These are phyloP conservation scores for Chionomys nivalis DNA, from an alignment of 2,113 vertebrate genomes.

Conservation along the genomic window DNA sequence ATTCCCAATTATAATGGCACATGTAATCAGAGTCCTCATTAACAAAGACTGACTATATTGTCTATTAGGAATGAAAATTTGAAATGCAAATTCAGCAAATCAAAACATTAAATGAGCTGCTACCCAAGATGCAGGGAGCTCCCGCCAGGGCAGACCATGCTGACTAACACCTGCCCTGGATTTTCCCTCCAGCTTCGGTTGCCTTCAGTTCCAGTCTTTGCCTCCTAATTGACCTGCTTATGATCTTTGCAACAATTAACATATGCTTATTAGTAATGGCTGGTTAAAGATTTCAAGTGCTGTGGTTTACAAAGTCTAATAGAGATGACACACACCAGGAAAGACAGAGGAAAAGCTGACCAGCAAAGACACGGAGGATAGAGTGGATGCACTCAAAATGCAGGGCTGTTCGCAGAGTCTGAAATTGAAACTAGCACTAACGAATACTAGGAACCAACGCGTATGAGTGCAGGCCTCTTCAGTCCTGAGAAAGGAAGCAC, in stretches of 20 bases:
- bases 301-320: slow-evolving; percentile 90
- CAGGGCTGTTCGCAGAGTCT: slow-evolving; percentile 82
- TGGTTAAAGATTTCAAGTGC: slow-evolving; percentile 94
- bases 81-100: slow-evolving; percentile 93
- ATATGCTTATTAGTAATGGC: slow-evolving; percentile 97
- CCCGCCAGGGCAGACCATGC: slow-evolving; percentile 87
- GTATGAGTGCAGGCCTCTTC: slow-evolving; percentile 66
- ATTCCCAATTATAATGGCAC: slow-evolving; percentile 91
- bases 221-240: slow-evolving; percentile 95
- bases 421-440: slow-evolving; percentile 79
- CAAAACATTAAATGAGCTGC: slow-evolving; percentile 91
- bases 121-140: slow-evolving; percentile 87
- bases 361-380: slow-evolving; percentile 78
- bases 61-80: slow-evolving; percentile 91
- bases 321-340: slow-evolving; percentile 88
- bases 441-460: slow-evolving; percentile 79
- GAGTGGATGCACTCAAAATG: slow-evolving; percentile 80
- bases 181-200: slow-evolving; percentile 93
- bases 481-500: slow-evolving; percentile 68
- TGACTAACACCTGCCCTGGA: slow-evolving; percentile 89
- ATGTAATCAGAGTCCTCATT: slow-evolving; percentile 92
- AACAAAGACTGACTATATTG: slow-evolving; percentile 91
- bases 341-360: slow-evolving; percentile 83
- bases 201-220: slow-evolving; percentile 92
- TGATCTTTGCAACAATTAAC: slow-evolving; percentile 98